Evolutionary conservation across 2,888 invertebrate genomes (phyloP).

Genomic region (Melinopterus prodromus): DNA sequence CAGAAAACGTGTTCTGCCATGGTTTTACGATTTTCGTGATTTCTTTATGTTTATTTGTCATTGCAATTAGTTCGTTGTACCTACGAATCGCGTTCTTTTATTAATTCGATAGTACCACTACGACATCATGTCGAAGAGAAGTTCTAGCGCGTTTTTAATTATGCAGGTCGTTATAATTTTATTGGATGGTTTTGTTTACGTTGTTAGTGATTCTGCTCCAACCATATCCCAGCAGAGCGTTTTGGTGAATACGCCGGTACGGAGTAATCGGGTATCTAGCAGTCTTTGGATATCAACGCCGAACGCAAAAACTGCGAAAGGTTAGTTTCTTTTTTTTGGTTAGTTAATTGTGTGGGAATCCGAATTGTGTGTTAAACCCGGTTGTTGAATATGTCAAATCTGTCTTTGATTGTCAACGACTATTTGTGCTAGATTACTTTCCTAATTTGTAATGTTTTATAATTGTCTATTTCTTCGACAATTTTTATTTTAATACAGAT

Average conservation of each 20-base stretch:
- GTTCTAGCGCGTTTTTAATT: neutral
- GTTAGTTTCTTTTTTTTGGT: constrained; percentile 13
- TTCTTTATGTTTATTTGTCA: neutral
- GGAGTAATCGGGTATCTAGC: neutral
- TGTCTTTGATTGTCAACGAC: no score
- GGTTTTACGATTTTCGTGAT: neutral
- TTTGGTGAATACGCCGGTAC: neutral
- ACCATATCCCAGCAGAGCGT: neutral
- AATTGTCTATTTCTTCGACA: no score
- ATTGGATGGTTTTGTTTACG: neutral
- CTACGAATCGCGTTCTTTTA: neutral
- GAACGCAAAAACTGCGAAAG: constrained; percentile 22
- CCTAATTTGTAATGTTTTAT: no score
- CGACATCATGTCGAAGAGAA: neutral
- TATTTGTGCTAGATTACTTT: no score
- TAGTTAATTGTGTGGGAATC: neutral
- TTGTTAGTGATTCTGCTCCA: neutral
- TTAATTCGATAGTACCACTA: neutral
- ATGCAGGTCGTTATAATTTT: neutral
- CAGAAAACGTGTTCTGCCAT: neutral
- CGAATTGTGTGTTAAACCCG: no score
- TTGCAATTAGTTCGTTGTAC: neutral
- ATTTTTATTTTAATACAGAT: no score
- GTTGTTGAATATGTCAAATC: no score
- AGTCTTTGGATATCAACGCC: neutral